phyloP scores from a whole-genome alignment of 2,113 vertebrate genomes.

The Orientallactaga bullata region DNA sequence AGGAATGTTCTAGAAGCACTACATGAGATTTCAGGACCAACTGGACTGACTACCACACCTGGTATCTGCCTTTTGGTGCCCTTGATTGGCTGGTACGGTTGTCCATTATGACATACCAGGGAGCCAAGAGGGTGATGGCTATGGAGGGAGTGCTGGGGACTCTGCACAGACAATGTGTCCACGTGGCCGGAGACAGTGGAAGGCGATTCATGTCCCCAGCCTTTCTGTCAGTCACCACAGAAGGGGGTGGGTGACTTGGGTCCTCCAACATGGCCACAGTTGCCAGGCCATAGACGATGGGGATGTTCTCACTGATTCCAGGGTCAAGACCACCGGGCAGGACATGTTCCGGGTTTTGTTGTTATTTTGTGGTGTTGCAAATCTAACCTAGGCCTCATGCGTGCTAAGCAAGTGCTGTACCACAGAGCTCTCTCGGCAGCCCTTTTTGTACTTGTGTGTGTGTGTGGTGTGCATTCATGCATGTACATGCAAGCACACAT shows the following conservation, averaged over 20 bases:
- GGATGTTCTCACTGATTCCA: background rate
- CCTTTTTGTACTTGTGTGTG: background rate
- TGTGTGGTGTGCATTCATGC: too few species aligned
- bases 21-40: fast-evolving
- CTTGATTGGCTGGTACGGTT: background rate
- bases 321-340: background rate
- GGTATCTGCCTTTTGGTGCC: fast-evolving
- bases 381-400: background rate
- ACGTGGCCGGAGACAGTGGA: too few species aligned
- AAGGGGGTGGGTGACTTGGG: fast-evolving
- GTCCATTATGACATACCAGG: background rate
- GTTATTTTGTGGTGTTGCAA: background rate
- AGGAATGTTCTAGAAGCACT: background rate
- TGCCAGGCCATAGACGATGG: background rate
- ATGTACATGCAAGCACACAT: too few species aligned
- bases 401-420: background rate
- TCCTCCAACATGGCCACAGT: fast-evolving
- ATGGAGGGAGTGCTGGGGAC: background rate
- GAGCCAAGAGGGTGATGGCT: background rate
- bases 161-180: background rate
- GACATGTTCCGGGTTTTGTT: background rate
- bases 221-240: background rate
- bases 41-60: too few species aligned
- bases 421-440: background rate
- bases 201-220: too few species aligned